Conservation (phyloP, 2,888 invertebrate species). For the Volucella inanis region DNA sequence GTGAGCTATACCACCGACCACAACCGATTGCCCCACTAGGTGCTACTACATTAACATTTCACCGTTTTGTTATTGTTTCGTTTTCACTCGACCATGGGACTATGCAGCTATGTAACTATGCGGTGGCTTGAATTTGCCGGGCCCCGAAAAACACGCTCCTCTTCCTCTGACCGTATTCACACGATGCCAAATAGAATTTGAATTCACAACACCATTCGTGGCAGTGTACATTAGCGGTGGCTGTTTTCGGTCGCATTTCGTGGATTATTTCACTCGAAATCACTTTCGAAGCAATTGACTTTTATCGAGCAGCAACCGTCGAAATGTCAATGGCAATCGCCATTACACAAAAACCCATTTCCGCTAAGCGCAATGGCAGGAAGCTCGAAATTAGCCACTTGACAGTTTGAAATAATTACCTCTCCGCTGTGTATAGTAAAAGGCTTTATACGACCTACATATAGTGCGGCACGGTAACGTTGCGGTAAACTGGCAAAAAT, state of each 20-base stretch:
- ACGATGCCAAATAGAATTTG: conserved; percentile 61
- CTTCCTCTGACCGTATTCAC: not conserved
- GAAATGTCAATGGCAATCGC: conserved; percentile 73
- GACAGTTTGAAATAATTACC: conserved; percentile 75
- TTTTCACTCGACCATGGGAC: conserved; percentile 51
- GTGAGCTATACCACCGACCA: conserved; percentile 27
- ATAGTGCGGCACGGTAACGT: not conserved
- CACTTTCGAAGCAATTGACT: conserved; percentile 75
- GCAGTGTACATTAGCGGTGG: conserved; percentile 73
- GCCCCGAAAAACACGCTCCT: conserved; percentile 11
- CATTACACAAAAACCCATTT: conserved; percentile 70
- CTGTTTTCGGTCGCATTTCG: conserved; percentile 75
- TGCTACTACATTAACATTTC: conserved; percentile 66
- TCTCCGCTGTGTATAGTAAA: conserved; percentile 29
- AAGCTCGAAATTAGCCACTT: conserved; percentile 74
- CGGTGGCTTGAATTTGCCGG: conserved; percentile 5
- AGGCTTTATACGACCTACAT: not conserved
- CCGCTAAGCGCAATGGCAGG: conserved; percentile 69
- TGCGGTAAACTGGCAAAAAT: conserved; percentile 46
- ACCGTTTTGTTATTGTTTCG: conserved; percentile 72
- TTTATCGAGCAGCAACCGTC: conserved; percentile 74
- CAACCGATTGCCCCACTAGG: conserved; percentile 43
- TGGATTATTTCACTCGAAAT: conserved; percentile 75
- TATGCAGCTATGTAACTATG: not conserved
- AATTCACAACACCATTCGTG: conserved; percentile 70